Percentiles rank a stretch among this genome's conserved stretches.
Evolutionary conservation across 2,797 vertebrate species (phyloP).

Genomic region (Graptemys geographica): DNA sequence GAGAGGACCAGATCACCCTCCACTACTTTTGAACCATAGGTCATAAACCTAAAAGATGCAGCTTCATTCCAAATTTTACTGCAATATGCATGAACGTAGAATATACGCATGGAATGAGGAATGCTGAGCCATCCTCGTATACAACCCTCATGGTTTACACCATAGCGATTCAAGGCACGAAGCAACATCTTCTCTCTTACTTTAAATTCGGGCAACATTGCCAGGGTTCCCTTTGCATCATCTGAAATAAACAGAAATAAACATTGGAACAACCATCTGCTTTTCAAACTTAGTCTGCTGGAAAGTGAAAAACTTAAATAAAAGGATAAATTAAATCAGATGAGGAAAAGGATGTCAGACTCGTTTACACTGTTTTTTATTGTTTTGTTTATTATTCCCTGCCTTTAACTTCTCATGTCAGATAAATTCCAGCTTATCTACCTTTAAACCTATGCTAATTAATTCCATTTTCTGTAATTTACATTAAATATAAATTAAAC

Average conservation of each 20-base stretch:
- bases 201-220: conserved; percentile 91
- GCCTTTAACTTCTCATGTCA: neutral
- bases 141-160: conserved; percentile 87
- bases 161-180: conserved; percentile 92
- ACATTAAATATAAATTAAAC: neutral
- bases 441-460: neutral
- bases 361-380: neutral
- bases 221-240: conserved; percentile 91
- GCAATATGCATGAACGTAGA: conserved; percentile 95
- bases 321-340: conserved; percentile 30
- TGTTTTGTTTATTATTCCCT: neutral
- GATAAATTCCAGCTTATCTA: neutral
- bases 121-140: conserved; percentile 91
- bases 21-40: conserved; percentile 84
- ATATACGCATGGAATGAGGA: conserved; percentile 93
- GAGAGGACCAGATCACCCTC: conserved; percentile 90
- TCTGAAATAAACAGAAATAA: conserved; percentile 76
- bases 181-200: conserved; percentile 91
- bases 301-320: neutral
- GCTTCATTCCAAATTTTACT: conserved; percentile 97
- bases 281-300: neutral
- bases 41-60: conserved; percentile 84
- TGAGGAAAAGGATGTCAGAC: neutral
- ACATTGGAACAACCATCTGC: neutral
- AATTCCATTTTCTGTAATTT: conserved; percentile 3